Conservation (phyloP, 2,888 invertebrate species). For the Tetanocera ferruginea region DNA sequence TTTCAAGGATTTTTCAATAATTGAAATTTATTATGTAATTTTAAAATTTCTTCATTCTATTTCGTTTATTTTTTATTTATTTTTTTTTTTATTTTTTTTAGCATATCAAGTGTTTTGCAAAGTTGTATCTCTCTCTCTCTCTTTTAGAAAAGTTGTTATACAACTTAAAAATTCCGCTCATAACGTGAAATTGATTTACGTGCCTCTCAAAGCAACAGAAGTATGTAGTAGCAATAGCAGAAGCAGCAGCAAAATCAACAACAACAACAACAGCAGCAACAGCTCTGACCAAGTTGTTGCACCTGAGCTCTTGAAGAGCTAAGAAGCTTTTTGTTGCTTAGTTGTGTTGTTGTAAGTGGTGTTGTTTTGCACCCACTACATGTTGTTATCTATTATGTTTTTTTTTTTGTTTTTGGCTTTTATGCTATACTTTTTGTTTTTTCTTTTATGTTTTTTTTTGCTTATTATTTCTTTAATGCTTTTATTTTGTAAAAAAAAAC, state of each 20-base stretch:
- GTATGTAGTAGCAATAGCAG: background rate
- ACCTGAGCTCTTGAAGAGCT: slow-evolving; percentile 5
- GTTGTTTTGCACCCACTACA: slow-evolving; percentile 29
- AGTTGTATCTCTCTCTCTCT: background rate
- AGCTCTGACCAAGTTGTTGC: slow-evolving; percentile 7
- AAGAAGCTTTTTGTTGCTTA: background rate
- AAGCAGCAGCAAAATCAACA: background rate
- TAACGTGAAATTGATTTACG: slow-evolving; percentile 35
- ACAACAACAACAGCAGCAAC: background rate
- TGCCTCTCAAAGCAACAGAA: background rate
- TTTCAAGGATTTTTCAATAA: too few species aligned
- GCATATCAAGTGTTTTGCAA: background rate
- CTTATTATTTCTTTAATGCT: background rate
- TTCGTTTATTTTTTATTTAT: background rate
- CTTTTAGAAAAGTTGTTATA: background rate
- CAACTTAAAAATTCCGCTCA: slow-evolving; percentile 15
- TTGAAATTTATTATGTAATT: too few species aligned
- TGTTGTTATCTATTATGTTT: slow-evolving; percentile 17
- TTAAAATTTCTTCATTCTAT: background rate
- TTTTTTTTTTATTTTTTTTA: background rate
- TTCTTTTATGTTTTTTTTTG: background rate
- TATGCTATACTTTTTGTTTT: background rate
- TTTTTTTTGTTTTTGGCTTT: background rate
- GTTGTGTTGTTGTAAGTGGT: background rate
- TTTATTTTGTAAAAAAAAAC: background rate